Conservation (phyloP, 2,888 invertebrate species). For the Nezara viridula region DNA sequence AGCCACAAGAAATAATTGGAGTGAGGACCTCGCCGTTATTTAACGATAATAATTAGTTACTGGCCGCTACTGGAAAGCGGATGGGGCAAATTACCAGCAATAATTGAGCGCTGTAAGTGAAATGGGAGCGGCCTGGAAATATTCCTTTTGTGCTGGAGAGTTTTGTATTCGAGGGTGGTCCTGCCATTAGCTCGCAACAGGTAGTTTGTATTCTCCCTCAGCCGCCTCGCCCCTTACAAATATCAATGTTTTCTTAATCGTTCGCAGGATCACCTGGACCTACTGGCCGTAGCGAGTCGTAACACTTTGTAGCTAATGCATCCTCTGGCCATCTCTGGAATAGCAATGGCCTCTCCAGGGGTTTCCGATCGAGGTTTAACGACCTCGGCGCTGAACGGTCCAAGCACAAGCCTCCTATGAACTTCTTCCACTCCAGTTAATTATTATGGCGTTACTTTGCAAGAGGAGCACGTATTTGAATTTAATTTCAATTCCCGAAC, state of each 20-base stretch:
- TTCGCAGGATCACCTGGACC: neutral
- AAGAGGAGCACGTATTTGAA: constrained; percentile 31
- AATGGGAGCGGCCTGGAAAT: neutral
- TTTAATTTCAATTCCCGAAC: constrained; percentile 27
- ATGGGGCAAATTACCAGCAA: neutral
- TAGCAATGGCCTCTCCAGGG: neutral
- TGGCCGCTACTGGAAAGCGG: neutral
- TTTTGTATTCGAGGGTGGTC: constrained; percentile 10
- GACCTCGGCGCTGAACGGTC: no score
- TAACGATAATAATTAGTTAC: neutral
- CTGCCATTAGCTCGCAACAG: neutral
- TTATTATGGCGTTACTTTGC: constrained; percentile 21
- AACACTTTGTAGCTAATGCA: constrained; percentile 16
- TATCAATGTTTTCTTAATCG: constrained; percentile 41
- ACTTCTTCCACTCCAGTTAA: neutral
- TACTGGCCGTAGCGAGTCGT: neutral
- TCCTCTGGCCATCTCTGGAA: neutral
- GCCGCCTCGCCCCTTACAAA: neutral
- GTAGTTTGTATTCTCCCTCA: neutral
- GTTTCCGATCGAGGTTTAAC: neutral
- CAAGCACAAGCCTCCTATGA: neutral
- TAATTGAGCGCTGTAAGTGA: constrained; percentile 21
- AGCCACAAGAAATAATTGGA: neutral
- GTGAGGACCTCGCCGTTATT: neutral
- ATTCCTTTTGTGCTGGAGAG: neutral